Base-by-base conservation (phyloP, 2,888 invertebrate genomes). In the Gymnocheta viridis region DNA sequence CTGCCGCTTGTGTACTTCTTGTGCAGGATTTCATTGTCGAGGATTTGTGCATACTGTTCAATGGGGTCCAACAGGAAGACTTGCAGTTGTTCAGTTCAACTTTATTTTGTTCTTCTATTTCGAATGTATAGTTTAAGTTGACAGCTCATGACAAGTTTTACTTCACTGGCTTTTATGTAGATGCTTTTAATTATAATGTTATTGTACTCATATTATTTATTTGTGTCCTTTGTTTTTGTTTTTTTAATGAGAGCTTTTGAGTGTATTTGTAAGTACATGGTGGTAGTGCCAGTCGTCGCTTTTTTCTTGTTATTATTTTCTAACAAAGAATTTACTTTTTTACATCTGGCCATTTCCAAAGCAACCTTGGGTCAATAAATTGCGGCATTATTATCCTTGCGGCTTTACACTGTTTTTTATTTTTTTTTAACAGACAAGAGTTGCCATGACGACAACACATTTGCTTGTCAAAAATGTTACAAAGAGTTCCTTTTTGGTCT, bases 291-390 rank as follows among this genome's bases (percentile, higher is more conserved):
- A 79, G 79, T 79, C 79, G 56, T 72, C 77, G 79, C 27, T 72
- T 77, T 80, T 35, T 72, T 72, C 64, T 83, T 85, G 87, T 87
- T 87, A 85, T 82, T 83, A 83, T 80, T 86, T 86, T 81, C 82
- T 82, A 87, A 87, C 86, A 87, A 86, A 82, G 80, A 80, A 73
- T 58, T 67, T 77, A 66, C 80, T 73, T 74, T 67, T 82, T 85
- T 86, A 77, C 86, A 86, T 86, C 85, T 86, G 85, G 86, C 85
- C 85, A 86, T 85, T 85, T 85, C 86, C 87, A 85, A 86, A 86
- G 87, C 87, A 87, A 87, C 87, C 86, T 87, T 87, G 85, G 85
- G 87, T 87, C 87, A 86, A 85, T 77, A 84, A 84, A 73, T 77
- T 85, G 70, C 81, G 81, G 85, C 64, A 67, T 60, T 82, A 82